Percentiles rank a stretch among this genome's conserved stretches.
Evolutionary conservation across 2,888 invertebrate species (phyloP).

Genomic region (Herminia tarsipennalis): DNA sequence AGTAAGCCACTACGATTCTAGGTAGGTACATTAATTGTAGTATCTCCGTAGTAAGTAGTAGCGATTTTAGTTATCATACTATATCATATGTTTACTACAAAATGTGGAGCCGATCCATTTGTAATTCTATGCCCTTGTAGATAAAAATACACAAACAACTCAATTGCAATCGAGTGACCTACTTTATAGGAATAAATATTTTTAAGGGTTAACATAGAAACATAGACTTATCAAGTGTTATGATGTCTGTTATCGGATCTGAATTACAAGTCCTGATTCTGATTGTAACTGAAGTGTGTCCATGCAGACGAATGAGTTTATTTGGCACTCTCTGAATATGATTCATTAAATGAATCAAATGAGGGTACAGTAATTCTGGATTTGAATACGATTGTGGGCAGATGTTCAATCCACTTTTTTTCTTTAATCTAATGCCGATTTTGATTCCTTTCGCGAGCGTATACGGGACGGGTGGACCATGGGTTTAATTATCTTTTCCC

Average conservation of each 20-base stretch:
- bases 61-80: too few species aligned
- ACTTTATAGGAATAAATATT: slow-evolving; percentile 7
- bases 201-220: slow-evolving; percentile 16
- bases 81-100: background rate
- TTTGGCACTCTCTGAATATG: too few species aligned
- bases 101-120: background rate
- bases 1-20: background rate
- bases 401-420: too few species aligned
- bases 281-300: slow-evolving; percentile 4
- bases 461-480: too few species aligned
- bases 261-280: background rate
- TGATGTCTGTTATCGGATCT: slow-evolving; percentile 5
- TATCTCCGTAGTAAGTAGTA: background rate
- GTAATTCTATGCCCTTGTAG: slow-evolving; percentile 6
- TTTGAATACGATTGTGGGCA: too few species aligned
- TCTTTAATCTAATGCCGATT: too few species aligned
- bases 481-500: too few species aligned
- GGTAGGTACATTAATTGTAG: slow-evolving; percentile 2
- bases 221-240: slow-evolving; percentile 7
- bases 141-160: slow-evolving; percentile 9
- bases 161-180: slow-evolving; percentile 5
- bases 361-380: too few species aligned
- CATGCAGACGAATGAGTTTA: too few species aligned
- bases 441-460: too few species aligned
- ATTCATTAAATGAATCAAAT: too few species aligned